phyloP scores from a whole-genome alignment of 2,888 invertebrate genomes.

The Hipparchia semele region DNA sequence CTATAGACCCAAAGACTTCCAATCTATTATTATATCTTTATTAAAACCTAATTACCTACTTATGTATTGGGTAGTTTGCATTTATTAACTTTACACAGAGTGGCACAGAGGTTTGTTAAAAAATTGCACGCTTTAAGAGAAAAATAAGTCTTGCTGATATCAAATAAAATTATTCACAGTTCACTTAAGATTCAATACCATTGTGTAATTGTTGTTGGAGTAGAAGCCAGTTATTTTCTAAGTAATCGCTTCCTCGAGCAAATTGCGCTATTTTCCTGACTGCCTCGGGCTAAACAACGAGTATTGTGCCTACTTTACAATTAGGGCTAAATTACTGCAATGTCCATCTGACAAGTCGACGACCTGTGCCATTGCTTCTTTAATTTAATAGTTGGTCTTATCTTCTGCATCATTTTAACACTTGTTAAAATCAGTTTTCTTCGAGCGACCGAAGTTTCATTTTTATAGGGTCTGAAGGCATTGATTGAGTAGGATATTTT shows the following conservation, averaged over 20 bases:
- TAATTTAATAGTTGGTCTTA: neutral
- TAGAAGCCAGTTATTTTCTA: constrained; percentile 41
- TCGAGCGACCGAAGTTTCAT: too few relatives aligned
- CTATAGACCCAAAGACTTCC: too few relatives aligned
- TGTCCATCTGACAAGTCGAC: constrained; percentile 22
- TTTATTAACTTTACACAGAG: too few relatives aligned
- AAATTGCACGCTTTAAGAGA: too few relatives aligned
- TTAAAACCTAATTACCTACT: too few relatives aligned
- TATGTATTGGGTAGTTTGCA: too few relatives aligned
- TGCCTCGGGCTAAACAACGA: constrained; percentile 45
- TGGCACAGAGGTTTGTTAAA: too few relatives aligned
- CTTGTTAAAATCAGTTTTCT: too few relatives aligned
- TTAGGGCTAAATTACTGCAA: constrained; percentile 43
- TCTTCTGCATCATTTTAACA: too few relatives aligned
- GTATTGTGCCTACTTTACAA: constrained; percentile 28
- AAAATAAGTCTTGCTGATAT: neutral
- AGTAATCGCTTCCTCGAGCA: constrained; percentile 51
- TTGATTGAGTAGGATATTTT: too few relatives aligned
- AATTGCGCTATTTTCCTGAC: constrained; percentile 54
- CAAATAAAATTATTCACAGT: constrained; percentile 1
- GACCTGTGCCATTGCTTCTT: constrained; percentile 13
- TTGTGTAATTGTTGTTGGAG: constrained; percentile 18
- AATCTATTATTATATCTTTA: too few relatives aligned
- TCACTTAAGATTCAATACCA: constrained; percentile 13
- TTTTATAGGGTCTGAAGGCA: too few relatives aligned